Evolutionary conservation across 2,113 vertebrate species (phyloP), one percentile per base, ranked within the genome.

Genomic region (Podiceps cristatus): DNA sequence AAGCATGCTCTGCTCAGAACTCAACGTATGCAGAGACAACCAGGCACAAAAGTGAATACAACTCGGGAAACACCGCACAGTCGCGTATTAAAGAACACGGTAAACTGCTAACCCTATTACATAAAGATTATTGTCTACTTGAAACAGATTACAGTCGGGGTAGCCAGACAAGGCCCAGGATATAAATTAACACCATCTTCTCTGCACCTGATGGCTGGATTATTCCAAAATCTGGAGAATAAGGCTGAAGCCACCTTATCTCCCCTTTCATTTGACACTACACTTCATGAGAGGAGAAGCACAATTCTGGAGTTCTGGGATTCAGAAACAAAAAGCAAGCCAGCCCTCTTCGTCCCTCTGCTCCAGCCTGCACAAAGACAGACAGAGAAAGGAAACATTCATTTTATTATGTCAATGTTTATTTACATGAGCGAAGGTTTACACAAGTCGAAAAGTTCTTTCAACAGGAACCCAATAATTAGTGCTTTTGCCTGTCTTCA

Each of bases 381-480:
- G 35, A 76, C 62, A 78, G 0, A 76, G 60, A 95, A 92, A 93
- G 66, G 50, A 96, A 97, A 88, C 45, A 75, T 47, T 83, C 18
- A 76, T 85, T 96, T 85, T 28, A 73, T 67, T 86, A 95, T 35
- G 62, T 84, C 89, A 71, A 42, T 67, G 27, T 98, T 98, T 98
- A 98, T 98, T 98, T 97, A 98, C 94, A 97, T 15, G 37, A 88
- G 24, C 76, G 60, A 93, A 90, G 25, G 64, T 91, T 93, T 94
- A 93, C 74, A 95, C 28, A 50, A 62, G 50, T 20, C 47, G 53
- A 81, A 90, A 86, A 71, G 31, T 63, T 79, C n/a, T 92, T 93
- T 77, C 55, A 93, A 85, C 52, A 83, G 60, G 67, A 96, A 91
- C 78, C 42, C 23, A 85, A 67, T 35, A 82, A 90, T 64, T 31